These are phyloP conservation scores for Dryobota labecula DNA, from an alignment of 2,888 invertebrate species.

Conservation along the genomic window DNA sequence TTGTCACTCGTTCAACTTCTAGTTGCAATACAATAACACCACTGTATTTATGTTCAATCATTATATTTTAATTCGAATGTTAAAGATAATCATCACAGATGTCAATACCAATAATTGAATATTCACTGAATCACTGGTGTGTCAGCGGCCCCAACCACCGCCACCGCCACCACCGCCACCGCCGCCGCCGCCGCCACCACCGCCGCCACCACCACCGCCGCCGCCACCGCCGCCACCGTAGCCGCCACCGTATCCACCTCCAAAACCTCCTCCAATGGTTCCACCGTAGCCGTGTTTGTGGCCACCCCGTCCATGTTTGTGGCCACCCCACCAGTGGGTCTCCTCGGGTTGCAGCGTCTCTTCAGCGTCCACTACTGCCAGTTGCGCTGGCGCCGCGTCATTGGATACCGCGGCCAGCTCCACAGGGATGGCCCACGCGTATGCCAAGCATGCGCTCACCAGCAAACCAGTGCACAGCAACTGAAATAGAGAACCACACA, in stretches of 20 bases:
- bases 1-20: conserved; percentile 1
- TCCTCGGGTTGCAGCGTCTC: conserved; percentile 58
- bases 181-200: no score
- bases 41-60: conserved; percentile 3
- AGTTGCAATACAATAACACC: conserved; percentile 18
- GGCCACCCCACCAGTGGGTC: conserved; percentile 47
- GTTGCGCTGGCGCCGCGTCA: conserved; percentile 16
- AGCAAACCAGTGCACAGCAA: conserved; percentile 71
- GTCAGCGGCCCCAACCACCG: conserved; percentile 22
- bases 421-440: conserved; percentile 73
- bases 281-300: conserved; percentile 47
- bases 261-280: conserved; percentile 50
- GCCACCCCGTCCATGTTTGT: conserved; percentile 32
- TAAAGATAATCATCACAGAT: conserved; percentile 28
- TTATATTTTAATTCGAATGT: conserved; percentile 21
- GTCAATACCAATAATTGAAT: conserved; percentile 1
- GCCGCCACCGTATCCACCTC: conserved; percentile 35
- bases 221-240: no score
- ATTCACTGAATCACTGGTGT: conserved; percentile 20
- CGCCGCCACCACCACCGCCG: no score
- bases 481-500: conserved; percentile 63
- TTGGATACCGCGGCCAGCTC: conserved; percentile 64
- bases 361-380: conserved; percentile 48
- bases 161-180: conserved; percentile 4
- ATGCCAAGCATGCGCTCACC: conserved; percentile 75